Evolutionary conservation across 1,140 invertebrate genomes (phyloP).

Genomic region (Drosophila parvula): DNA sequence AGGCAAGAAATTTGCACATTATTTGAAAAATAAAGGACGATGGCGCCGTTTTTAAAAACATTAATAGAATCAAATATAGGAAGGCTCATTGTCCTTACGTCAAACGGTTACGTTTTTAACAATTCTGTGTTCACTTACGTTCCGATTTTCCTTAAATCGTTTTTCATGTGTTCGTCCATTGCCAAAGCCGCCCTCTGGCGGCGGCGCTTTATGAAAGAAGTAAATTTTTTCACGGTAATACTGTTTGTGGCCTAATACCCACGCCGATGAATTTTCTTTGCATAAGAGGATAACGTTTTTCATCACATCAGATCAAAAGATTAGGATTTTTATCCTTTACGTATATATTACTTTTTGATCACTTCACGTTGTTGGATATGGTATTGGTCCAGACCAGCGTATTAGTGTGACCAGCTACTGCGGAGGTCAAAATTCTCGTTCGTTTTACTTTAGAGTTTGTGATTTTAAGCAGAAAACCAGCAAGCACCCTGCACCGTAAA

Average conservation of each 20-base stretch:
- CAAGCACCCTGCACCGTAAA: slow-evolving; percentile 10
- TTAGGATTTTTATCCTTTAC: no score
- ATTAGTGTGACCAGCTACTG: neutral
- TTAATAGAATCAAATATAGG: no score
- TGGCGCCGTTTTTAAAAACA: no score
- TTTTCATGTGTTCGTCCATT: no score
- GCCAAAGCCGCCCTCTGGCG: neutral
- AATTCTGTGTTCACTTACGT: no score
- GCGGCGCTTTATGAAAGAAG: neutral
- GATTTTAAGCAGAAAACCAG: neutral
- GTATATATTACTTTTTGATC: neutral
- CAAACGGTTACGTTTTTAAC: neutral
- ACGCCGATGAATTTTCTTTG: no score
- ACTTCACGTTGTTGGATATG: neutral
- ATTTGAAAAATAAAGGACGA: no score
- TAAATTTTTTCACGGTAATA: neutral
- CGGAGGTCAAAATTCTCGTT: neutral
- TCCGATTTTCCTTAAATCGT: no score
- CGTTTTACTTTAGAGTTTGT: neutral
- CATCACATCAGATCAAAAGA: no score
- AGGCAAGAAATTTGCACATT: no score
- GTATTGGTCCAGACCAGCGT: neutral
- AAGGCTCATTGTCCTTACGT: neutral
- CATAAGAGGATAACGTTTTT: no score
- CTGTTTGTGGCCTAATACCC: no score